phyloP scores from a whole-genome alignment of 2,888 invertebrate genomes.

The Ellobium chinense region DNA sequence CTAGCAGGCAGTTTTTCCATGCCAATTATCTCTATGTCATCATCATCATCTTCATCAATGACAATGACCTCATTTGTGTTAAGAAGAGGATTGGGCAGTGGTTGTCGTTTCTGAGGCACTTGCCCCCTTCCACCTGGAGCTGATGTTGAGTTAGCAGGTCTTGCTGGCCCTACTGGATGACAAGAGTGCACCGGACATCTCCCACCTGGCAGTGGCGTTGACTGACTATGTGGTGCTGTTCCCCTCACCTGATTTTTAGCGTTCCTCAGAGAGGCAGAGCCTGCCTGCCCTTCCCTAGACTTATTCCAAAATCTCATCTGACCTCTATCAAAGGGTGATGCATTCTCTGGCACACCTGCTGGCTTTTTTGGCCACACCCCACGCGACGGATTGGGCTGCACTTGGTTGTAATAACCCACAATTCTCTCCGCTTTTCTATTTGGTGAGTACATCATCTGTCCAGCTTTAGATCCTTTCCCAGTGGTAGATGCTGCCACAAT shows the following conservation, averaged over 20 bases:
- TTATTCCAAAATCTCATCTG: background rate
- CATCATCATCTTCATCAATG: slow-evolving; percentile 22
- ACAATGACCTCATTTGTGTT: slow-evolving; percentile 1
- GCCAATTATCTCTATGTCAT: background rate
- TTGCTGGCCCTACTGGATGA: background rate
- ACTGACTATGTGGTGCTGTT: too few relatives aligned
- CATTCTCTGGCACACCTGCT: background rate
- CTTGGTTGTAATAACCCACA: background rate
- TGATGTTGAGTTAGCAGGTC: too few relatives aligned
- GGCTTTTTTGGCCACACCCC: background rate
- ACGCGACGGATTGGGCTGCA: background rate
- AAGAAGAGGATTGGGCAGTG: background rate
- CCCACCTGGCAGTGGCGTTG: too few relatives aligned
- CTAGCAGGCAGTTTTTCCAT: too few relatives aligned
- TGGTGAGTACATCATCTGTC: background rate
- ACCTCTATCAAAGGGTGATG: background rate
- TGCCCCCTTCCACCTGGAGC: too few relatives aligned
- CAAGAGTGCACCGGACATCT: background rate
- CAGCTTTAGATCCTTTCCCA: too few relatives aligned
- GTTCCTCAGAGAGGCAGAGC: background rate
- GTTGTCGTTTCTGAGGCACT: background rate
- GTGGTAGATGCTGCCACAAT: slow-evolving; percentile 11
- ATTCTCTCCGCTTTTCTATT: background rate
- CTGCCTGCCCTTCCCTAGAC: background rate
- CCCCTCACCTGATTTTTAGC: too few relatives aligned